Evolutionary conservation across 2,888 invertebrate genomes (phyloP).

Genomic region (Trachelus stipa): DNA sequence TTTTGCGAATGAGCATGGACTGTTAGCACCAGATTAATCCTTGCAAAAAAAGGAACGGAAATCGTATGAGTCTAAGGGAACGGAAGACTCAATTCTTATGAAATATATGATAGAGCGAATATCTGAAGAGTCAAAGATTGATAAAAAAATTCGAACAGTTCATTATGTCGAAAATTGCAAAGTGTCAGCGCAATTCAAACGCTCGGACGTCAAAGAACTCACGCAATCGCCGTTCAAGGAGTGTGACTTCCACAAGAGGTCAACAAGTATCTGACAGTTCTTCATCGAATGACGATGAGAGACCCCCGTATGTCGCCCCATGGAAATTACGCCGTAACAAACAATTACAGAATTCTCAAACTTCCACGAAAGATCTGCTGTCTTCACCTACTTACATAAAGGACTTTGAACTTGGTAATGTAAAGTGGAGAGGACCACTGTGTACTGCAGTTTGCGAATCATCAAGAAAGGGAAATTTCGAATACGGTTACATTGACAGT

Average conservation of each 20-base stretch:
- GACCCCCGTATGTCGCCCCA: not conserved
- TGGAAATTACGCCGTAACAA: not conserved
- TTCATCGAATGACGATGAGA: not conserved
- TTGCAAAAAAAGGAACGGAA: not conserved
- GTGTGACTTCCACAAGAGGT: not conserved
- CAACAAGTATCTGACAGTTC: not conserved
- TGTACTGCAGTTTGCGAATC: conserved; percentile 1
- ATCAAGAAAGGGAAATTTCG: not conserved
- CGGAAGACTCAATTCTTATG: not conserved
- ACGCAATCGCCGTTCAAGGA: not conserved
- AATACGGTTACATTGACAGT: not conserved
- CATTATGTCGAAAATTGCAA: not conserved
- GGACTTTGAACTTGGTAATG: conserved; percentile 16
- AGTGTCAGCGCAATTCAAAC: not conserved
- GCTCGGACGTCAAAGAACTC: not conserved
- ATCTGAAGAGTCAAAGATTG: no score
- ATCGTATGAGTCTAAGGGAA: not conserved
- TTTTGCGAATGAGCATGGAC: not conserved
- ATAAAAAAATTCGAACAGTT: not conserved
- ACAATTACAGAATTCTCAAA: not conserved
- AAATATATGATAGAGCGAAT: not conserved
- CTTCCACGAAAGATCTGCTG: not conserved
- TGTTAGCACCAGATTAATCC: not conserved
- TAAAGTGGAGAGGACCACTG: conserved; percentile 18
- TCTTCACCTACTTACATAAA: conserved; percentile 3